A percentile compares a stretch with the other conserved stretches of the same genome.
These are phyloP conservation scores for Acleris sparsana DNA, from an alignment of 2,888 invertebrate genomes.

Conservation along the genomic window DNA sequence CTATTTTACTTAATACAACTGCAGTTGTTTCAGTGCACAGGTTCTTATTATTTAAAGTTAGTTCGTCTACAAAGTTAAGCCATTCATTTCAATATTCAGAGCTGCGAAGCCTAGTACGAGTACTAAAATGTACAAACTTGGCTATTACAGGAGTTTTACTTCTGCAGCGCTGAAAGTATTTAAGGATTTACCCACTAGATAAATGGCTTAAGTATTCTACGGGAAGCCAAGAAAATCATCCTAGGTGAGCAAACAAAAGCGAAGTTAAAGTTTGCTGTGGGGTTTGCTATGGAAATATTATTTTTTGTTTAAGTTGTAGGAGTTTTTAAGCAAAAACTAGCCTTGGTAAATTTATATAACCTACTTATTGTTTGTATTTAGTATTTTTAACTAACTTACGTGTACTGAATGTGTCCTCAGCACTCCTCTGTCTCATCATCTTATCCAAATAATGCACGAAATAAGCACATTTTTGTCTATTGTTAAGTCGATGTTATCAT, in stretches of 20 bases:
- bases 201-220: conserved; percentile 27
- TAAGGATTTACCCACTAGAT: conserved; percentile 42
- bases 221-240: conserved; percentile 13
- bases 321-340: too few relatives aligned
- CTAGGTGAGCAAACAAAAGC: conserved; percentile 25
- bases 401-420: too few relatives aligned
- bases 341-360: too few relatives aligned
- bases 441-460: too few relatives aligned
- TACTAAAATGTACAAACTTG: conserved; percentile 51
- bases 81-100: conserved; percentile 73
- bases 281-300: too few relatives aligned
- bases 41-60: conserved; percentile 69
- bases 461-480: too few relatives aligned
- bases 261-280: conserved; percentile 7
- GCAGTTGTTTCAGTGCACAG: conserved; percentile 57
- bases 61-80: conserved; percentile 64
- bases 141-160: conserved; percentile 50
- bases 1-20: conserved; percentile 65
- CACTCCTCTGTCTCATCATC: too few relatives aligned
- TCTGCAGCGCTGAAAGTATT: conserved; percentile 45
- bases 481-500: too few relatives aligned
- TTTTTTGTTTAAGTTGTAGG: too few relatives aligned
- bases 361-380: too few relatives aligned
- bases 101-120: conserved; percentile 57
- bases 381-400: too few relatives aligned